Evolutionary conservation across 2,888 invertebrate species (phyloP).

Genomic region (Odontocerum albicorne): DNA sequence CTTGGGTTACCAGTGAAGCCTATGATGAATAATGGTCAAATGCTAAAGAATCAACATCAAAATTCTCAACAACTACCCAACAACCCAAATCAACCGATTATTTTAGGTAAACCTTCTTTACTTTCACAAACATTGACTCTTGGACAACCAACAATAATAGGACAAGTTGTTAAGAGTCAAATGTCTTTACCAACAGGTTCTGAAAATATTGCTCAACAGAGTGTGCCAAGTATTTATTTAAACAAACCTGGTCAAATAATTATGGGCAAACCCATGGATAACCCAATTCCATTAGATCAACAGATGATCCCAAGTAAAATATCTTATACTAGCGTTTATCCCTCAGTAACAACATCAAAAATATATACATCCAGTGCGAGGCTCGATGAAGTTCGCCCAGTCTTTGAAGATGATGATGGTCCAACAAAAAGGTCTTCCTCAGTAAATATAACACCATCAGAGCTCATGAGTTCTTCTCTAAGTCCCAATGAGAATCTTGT

Average conservation of each 20-base stretch:
- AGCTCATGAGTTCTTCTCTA: slow-evolving; percentile 44
- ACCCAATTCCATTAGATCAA: slow-evolving; percentile 58
- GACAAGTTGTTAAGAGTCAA: slow-evolving; percentile 50
- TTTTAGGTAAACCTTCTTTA: slow-evolving; percentile 50
- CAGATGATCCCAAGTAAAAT: slow-evolving; percentile 49
- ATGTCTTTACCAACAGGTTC: slow-evolving; percentile 48
- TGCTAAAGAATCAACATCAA: too few relatives aligned
- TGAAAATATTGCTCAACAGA: slow-evolving; percentile 47
- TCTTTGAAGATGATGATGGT: slow-evolving; percentile 27
- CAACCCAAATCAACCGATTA: slow-evolving; percentile 37
- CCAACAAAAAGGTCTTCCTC: slow-evolving; percentile 20
- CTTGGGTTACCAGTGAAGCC: slow-evolving; percentile 27
- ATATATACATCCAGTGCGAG: slow-evolving; percentile 31
- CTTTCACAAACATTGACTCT: slow-evolving; percentile 41
- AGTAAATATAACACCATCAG: slow-evolving; percentile 50
- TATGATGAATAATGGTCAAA: slow-evolving; percentile 15
- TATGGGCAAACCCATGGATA: slow-evolving; percentile 54
- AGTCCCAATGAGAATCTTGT: slow-evolving; percentile 39
- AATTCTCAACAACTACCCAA: too few relatives aligned
- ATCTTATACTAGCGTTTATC: slow-evolving; percentile 39
- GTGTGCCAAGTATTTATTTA: slow-evolving; percentile 44
- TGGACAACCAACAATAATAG: slow-evolving; percentile 37
- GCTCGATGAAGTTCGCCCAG: slow-evolving; percentile 29
- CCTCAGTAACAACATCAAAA: slow-evolving; percentile 22
- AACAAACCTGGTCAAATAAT: slow-evolving; percentile 54